Evolutionary conservation across 1,140 invertebrate genomes (phyloP).

Genomic region (Drosophila tristis): DNA sequence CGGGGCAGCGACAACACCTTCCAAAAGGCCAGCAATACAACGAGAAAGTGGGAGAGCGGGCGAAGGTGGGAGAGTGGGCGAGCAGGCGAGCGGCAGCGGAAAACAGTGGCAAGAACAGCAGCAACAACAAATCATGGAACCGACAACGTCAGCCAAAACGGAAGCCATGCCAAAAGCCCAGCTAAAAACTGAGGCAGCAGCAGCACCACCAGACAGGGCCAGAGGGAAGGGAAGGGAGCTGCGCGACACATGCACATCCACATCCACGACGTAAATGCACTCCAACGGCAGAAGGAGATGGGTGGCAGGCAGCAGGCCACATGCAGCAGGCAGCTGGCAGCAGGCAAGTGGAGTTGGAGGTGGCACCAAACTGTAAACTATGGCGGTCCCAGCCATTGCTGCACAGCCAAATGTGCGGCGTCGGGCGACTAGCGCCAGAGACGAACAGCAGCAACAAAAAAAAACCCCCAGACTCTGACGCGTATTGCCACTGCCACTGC

Average conservation of each 20-base stretch:
- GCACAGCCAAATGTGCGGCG: conserved; percentile 69
- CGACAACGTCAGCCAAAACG: conserved; percentile 50
- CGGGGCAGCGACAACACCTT: conserved; percentile 39
- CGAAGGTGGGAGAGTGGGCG: neutral
- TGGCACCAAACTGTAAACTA: conserved; percentile 70
- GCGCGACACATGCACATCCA: conserved; percentile 7
- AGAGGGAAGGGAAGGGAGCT: too few species aligned
- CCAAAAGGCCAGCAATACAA: conserved; percentile 26
- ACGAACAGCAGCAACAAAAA: conserved; percentile 45
- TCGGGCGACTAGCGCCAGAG: conserved; percentile 63
- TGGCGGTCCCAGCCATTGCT: conserved; percentile 54
- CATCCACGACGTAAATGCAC: neutral
- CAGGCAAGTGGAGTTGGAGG: conserved; percentile 11
- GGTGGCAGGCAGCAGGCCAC: neutral
- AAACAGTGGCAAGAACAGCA: conserved; percentile 44
- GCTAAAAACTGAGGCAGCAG: conserved; percentile 27
- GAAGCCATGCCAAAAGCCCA: conserved; percentile 67
- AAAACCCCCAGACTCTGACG: conserved; percentile 3
- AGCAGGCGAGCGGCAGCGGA: neutral
- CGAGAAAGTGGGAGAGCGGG: neutral
- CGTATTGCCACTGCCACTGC: too few species aligned
- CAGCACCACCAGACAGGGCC: neutral
- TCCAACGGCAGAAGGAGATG: neutral
- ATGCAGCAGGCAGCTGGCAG: too few species aligned
- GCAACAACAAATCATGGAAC: conserved; percentile 70